Conservation (phyloP, 2,888 invertebrate genomes). For the Stenchaetothrips biformis region DNA sequence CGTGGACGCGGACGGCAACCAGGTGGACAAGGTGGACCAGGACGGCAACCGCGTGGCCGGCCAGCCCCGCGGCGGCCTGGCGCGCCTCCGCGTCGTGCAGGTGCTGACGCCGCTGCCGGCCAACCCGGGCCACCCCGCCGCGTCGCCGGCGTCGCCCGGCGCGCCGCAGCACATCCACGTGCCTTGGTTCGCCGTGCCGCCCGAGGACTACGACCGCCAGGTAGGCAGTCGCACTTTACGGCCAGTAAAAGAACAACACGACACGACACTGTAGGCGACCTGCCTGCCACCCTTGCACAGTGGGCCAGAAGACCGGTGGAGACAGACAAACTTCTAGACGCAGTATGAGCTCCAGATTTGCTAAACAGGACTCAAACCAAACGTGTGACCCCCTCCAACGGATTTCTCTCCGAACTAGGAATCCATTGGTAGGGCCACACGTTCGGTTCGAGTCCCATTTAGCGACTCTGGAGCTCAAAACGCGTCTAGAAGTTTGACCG, state of each 20-base stretch:
- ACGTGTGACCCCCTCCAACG: too few relatives aligned
- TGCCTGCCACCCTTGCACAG: too few relatives aligned
- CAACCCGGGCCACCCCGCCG: neutral
- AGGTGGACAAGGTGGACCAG: too few relatives aligned
- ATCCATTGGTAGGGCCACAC: too few relatives aligned
- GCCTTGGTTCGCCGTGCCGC: conserved; percentile 9
- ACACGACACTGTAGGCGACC: too few relatives aligned
- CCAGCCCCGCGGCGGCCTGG: neutral
- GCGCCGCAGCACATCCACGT: neutral
- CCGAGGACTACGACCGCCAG: conserved; percentile 9
- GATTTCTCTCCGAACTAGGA: too few relatives aligned
- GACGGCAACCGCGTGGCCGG: neutral
- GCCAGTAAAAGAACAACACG: neutral
- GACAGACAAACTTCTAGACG: too few relatives aligned
- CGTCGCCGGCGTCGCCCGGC: neutral
- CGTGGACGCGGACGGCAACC: neutral
- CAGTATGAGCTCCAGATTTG: too few relatives aligned
- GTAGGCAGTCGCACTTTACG: neutral
- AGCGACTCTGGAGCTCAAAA: neutral
- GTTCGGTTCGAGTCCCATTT: too few relatives aligned
- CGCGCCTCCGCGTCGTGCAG: neutral
- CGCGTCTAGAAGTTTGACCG: neutral
- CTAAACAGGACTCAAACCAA: too few relatives aligned
- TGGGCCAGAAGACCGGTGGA: too few relatives aligned
- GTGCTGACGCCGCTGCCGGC: neutral